Base-by-base conservation (phyloP, 2,888 invertebrate species). In the Tethea ocularis region DNA sequence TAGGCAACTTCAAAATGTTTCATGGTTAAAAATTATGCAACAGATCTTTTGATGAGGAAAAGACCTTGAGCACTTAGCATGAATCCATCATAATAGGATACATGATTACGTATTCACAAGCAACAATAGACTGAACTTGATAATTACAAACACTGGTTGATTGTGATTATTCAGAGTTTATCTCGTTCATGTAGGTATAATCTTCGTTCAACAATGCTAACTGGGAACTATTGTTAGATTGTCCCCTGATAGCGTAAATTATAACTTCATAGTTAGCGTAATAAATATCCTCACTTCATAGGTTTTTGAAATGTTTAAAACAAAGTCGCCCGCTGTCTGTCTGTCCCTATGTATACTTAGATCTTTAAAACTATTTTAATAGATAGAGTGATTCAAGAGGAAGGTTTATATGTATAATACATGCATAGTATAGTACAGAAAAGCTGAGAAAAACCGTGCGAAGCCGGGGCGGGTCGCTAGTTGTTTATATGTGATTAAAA, bases 111-210 rank as follows among this genome's bases (percentile, higher is more conserved):
- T 46, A 46, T 46, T 20, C 20, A 46, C 46, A 46, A 46, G 17
- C 46, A 20, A 46, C 46, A 46, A 46, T 46, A 46, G 46, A 46
- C 46, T 46, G 46, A 46, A 20, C 46, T 20, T 46, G 46, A 46
- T 46, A 46, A 46, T 46, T 46, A 46, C 46, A 20, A 46, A 46
- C 46, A 46, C 46, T 20, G 46, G 20, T 46, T 46, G 46, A 41
- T 41, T 41, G 41, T 41, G 41, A 46, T 46, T 46, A 46, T 46
- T 17, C 46, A 10, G 20, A 46, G 46, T 46, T 46, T 46, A 46
- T 46, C 17, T 46, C 46, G 20, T 46, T 20, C 41, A 41, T 7
- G 6, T 29, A 33, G 13, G 33, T 46, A 20, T 10, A 46, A 20
- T 46, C 20, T 46, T 20, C 46, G 17, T 46, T 46, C 46, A 46